Base-by-base conservation (phyloP, 2,888 invertebrate species). In the Melinopterus prodromus region DNA sequence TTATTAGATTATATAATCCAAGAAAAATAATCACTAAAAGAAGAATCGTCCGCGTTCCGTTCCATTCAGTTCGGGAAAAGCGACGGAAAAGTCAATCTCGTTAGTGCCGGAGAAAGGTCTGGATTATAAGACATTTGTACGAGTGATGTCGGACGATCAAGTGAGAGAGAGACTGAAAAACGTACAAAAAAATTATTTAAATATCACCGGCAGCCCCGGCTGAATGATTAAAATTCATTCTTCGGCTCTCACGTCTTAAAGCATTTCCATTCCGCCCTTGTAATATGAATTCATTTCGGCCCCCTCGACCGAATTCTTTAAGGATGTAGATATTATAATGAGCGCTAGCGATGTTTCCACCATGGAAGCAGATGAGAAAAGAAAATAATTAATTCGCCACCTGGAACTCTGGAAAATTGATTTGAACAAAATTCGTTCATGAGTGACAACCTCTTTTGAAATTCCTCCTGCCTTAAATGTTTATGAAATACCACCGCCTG, bases 101-200 rank as follows among this genome's bases (percentile, higher is more conserved):
- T 74, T 53, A 53, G 53, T 12, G 53, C 35, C 74, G 74, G 74
- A 74, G 37, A 74, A 53, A 53, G 53, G 53, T 53, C 53, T 53
- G 53, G 53, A 74, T 74, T 74, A 74, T 74, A 74, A 74, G 74
- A 74, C 74, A 74, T 37, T 74, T 37, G 74, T 35, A 35, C 74
- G 53, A 53, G 53, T 53, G 12, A 53, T 53, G 53, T 53, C 53
- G 53, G 53, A 53, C 53, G 53, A 53, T 53, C 53, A 53, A 53
- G 53, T 53, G 53, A 53, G 53, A 12, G 53, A 53, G 53, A 53
- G 53, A 53, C 53, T 53, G 53, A 53, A 53, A 35, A 74, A 74
- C 35, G 74, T n/a, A 35, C 74, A 74, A 74, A 74, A 74, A 74
- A 37, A 74, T 53, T 74, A 74, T 74, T 74, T 74, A 74, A 74